Percentiles rank a stretch among this genome's conserved stretches.
These are phyloP conservation scores for Malachius bipustulatus DNA, from an alignment of 2,888 invertebrate species.

Conservation along the genomic window DNA sequence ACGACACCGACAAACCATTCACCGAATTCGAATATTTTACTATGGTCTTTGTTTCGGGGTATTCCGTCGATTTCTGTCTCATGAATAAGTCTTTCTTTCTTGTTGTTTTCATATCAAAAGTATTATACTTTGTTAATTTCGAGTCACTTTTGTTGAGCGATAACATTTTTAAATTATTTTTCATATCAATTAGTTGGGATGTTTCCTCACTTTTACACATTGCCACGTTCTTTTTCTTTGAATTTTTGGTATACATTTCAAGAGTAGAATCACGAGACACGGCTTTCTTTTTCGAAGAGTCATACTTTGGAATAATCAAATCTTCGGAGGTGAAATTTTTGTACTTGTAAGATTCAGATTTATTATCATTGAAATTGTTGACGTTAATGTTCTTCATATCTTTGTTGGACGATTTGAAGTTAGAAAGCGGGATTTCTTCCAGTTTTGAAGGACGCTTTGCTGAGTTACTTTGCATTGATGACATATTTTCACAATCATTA, in stretches of 20 bases:
- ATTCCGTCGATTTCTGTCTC: slow-evolving; percentile 33
- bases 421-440: no score
- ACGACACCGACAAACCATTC: slow-evolving; percentile 34
- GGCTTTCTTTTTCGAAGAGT: slow-evolving; percentile 18
- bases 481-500: no score
- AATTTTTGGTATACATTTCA: slow-evolving; percentile 21
- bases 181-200: slow-evolving; percentile 33
- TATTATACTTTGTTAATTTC: slow-evolving; percentile 34
- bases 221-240: slow-evolving; percentile 23
- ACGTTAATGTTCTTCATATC: no score
- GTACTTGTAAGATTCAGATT: no score
- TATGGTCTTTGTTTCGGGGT: slow-evolving; percentile 27
- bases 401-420: no score
- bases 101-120: slow-evolving; percentile 30
- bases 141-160: slow-evolving; percentile 32
- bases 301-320: slow-evolving; percentile 20
- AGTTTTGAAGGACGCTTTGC: no score
- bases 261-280: slow-evolving; percentile 33
- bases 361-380: no score
- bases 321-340: slow-evolving; percentile 30
- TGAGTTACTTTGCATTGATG: no score
- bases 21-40: slow-evolving; percentile 32
- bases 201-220: slow-evolving; percentile 32
- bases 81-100: slow-evolving; percentile 28
- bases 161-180: slow-evolving; percentile 31